phyloP scores from a whole-genome alignment of 2,888 invertebrate species.

The Beris morrisii region DNA sequence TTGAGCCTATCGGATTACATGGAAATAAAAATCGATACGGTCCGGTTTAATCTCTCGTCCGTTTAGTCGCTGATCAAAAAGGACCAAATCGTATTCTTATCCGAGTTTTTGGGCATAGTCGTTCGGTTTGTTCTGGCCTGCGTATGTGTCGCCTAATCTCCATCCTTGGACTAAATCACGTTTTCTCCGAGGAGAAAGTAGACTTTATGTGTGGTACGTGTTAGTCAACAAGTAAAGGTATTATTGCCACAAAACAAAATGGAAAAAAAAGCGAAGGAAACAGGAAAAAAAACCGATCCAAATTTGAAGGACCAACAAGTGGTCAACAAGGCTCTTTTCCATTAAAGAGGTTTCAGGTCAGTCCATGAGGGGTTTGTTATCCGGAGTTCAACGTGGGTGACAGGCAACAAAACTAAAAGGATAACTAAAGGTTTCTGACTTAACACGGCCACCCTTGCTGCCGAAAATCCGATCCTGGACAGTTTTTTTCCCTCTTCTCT shows the following conservation, averaged over 20 bases:
- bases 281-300: neutral
- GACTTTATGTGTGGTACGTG: constrained; percentile 37
- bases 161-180: constrained; percentile 34
- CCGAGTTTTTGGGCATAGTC: neutral
- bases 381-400: constrained; percentile 15
- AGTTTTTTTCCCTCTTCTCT: constrained; percentile 9
- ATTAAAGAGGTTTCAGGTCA: constrained; percentile 22
- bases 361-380: constrained; percentile 18
- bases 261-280: constrained; percentile 5
- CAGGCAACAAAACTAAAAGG: constrained; percentile 27
- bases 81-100: constrained; percentile 9
- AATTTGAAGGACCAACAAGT: constrained; percentile 22
- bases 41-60: neutral
- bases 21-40: constrained; percentile 15
- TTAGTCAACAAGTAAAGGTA: constrained; percentile 35
- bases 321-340: constrained; percentile 15
- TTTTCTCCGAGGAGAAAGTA: constrained; percentile 23
- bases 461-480: constrained; percentile 25
- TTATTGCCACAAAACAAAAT: constrained; percentile 28
- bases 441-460: constrained; percentile 6
- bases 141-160: constrained; percentile 27
- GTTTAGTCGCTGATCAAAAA: constrained; percentile 5
- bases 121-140: neutral
- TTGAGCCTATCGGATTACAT: constrained; percentile 29
- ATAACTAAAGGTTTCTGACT: constrained; percentile 17